Conservation (phyloP, 2,113 vertebrate genomes). For the Oreocharis arfaki region DNA sequence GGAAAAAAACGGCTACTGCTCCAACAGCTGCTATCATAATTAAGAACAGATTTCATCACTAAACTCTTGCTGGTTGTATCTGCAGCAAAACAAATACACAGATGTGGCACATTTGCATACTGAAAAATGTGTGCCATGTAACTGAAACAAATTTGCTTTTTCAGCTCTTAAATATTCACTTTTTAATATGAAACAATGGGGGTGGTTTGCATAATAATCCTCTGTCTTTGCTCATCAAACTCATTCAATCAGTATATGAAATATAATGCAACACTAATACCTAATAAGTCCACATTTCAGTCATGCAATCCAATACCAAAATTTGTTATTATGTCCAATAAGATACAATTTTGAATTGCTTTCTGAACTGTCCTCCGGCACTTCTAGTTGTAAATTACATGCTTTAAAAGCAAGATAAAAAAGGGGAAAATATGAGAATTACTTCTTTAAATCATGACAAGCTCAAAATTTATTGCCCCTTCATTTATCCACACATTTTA, state of each 20-base stretch:
- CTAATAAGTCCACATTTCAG: conserved; percentile 36
- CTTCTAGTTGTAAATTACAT: neutral
- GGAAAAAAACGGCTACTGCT: conserved; percentile 66
- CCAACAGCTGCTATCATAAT: conserved; percentile 81
- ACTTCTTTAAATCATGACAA: conserved; percentile 61
- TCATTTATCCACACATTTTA: conserved; percentile 60
- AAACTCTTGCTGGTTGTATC: conserved; percentile 77
- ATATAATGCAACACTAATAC: conserved; percentile 20
- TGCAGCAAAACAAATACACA: conserved; percentile 79
- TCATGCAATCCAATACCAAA: neutral
- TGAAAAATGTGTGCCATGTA: conserved; percentile 56
- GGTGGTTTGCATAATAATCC: conserved; percentile 52
- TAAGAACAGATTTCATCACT: conserved; percentile 84
- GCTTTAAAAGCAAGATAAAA: conserved; percentile 41
- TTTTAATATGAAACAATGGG: conserved; percentile 58
- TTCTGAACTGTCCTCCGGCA: conserved; percentile 15
- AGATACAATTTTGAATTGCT: conserved; percentile 28
- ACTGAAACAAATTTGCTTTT: conserved; percentile 68
- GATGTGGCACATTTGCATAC: conserved; percentile 75
- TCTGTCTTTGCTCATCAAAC: conserved; percentile 49
- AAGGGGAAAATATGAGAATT: neutral
- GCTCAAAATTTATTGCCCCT: conserved; percentile 56
- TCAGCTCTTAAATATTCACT: conserved; percentile 60
- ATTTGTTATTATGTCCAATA: conserved; percentile 35
- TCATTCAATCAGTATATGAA: conserved; percentile 33